These are phyloP conservation scores for Gopherus evgoodei DNA, from an alignment of 2,113 vertebrate genomes.

Conservation along the genomic window DNA sequence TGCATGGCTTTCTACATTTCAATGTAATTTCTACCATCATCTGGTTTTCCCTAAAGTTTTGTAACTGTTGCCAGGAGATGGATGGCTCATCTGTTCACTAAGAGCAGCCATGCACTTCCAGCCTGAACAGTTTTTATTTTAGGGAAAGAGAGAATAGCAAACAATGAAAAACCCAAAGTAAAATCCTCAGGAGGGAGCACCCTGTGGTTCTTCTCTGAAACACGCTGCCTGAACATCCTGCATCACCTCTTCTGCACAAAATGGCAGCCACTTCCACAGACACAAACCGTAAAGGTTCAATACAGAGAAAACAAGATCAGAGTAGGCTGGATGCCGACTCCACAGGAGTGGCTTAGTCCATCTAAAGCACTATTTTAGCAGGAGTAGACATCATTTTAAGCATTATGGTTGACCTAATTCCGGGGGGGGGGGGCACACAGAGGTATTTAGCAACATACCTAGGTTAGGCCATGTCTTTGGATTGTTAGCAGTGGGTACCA, in stretches of 20 bases:
- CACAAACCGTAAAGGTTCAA: background rate
- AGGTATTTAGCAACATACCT: background rate
- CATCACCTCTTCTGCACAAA: background rate
- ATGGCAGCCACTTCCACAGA: background rate
- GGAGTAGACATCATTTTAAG: background rate
- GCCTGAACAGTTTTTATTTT: background rate
- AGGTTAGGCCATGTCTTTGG: background rate
- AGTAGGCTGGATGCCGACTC: background rate
- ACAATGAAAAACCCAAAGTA: background rate
- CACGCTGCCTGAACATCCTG: background rate
- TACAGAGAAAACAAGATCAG: background rate
- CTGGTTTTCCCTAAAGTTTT: background rate
- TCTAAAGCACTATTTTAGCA: background rate
- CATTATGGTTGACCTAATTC: background rate
- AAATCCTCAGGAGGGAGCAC: background rate
- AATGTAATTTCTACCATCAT: background rate
- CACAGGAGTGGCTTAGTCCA: background rate
- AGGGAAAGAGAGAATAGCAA: background rate
- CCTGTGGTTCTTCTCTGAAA: background rate
- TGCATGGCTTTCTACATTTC: background rate
- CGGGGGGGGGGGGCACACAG: accelerated
- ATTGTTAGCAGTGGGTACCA: background rate
- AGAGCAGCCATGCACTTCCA: background rate
- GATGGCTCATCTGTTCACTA: background rate
- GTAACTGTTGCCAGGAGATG: background rate